phyloP scores from a whole-genome alignment of 2,888 invertebrate genomes.

The Anoncus sp. region DNA sequence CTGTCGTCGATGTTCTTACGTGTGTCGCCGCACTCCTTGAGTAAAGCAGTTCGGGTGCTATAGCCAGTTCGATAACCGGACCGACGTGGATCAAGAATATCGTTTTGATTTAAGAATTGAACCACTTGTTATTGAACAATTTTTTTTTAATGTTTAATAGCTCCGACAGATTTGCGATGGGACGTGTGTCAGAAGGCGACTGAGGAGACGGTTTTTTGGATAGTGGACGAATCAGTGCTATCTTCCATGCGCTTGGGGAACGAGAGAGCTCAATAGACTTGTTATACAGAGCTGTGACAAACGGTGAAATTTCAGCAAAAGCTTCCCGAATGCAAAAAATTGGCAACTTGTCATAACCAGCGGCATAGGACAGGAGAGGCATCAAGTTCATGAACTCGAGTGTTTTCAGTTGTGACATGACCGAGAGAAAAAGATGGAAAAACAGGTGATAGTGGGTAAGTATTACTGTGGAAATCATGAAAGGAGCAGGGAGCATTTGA shows the following conservation, averaged over 20 bases:
- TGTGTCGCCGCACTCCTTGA: constrained; percentile 15
- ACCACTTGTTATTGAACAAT: constrained; percentile 3
- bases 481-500: too few species aligned
- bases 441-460: too few species aligned
- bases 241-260: background rate
- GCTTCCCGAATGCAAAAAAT: background rate
- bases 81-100: constrained; percentile 16
- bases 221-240: background rate
- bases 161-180: constrained; percentile 35
- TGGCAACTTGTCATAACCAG: background rate
- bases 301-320: background rate
- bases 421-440: too few species aligned
- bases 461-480: too few species aligned
- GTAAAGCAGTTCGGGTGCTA: constrained; percentile 27
- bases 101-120: background rate
- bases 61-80: constrained; percentile 2
- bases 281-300: background rate
- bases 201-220: background rate
- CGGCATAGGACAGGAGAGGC: too few species aligned
- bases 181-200: constrained; percentile 21
- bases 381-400: too few species aligned
- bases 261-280: background rate
- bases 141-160: constrained; percentile 31
- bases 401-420: too few species aligned
- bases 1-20: background rate